A percentile compares a stretch with the other conserved stretches of the same genome.
Conservation (phyloP, 1,140 invertebrate species). For the Drosophila pachea region DNA sequence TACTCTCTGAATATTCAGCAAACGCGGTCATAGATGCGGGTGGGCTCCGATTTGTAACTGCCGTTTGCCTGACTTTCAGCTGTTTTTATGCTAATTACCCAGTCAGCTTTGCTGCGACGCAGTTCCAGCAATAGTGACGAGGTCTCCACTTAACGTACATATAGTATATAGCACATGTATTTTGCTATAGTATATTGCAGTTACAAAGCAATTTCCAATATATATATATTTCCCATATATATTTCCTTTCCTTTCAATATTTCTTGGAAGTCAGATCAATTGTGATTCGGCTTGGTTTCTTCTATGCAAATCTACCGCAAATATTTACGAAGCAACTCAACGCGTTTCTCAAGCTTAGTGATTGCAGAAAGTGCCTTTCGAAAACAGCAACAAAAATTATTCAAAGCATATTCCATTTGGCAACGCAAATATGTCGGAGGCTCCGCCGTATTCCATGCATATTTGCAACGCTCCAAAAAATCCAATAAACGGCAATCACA, state of each 20-base stretch:
- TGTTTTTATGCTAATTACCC: slow-evolving; percentile 51
- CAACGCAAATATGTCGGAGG: slow-evolving; percentile 46
- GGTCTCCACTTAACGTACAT: background rate
- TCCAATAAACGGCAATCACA: slow-evolving; percentile 71
- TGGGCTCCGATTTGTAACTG: slow-evolving; percentile 31
- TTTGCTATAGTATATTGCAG: too few species aligned
- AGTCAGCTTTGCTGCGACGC: slow-evolving; percentile 42
- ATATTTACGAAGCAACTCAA: slow-evolving; percentile 3
- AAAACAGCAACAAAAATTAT: slow-evolving; percentile 11
- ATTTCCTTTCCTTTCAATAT: too few species aligned
- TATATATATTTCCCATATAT: background rate
- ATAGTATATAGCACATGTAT: too few species aligned
- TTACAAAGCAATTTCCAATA: background rate
- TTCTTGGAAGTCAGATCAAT: background rate
- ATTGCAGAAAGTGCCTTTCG: slow-evolving; percentile 26
- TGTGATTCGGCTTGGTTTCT: background rate
- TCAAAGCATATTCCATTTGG: slow-evolving; percentile 42
- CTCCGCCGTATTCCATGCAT: slow-evolving; percentile 60
- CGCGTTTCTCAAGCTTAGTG: slow-evolving; percentile 17
- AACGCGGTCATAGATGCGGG: background rate
- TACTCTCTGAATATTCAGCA: background rate
- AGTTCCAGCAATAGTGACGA: slow-evolving; percentile 30
- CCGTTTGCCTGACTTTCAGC: slow-evolving; percentile 31
- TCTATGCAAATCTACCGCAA: background rate
- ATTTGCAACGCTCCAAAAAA: slow-evolving; percentile 74